Evolutionary conservation across 37 sponge, comb jelly and placozoan genomes (phyloP), one percentile per base, ranked within the genome.

Genomic region (Haliclona indistincta): DNA sequence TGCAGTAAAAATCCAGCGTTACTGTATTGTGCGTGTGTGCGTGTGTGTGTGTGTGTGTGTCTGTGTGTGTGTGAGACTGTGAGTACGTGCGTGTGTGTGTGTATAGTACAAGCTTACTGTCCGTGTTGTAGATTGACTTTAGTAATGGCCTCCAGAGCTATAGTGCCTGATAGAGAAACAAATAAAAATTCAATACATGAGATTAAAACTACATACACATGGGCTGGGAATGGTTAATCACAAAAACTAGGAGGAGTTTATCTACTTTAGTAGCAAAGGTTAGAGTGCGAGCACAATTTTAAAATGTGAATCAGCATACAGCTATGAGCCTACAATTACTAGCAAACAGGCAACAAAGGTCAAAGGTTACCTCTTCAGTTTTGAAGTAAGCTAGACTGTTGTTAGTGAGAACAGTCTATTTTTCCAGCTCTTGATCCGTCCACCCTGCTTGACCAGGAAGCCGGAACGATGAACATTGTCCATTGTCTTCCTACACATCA

Each of bases 371-470:
- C 81, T 84, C 76, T 34, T 90, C 91, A 44, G 86, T 71, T 43
- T 84, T 90, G 73, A 77, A 90, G 61, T 90, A 90, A 34, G 80
- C 54, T 33, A 90, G 82, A 51, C 77, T 77, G 3, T 70, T 45
- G 13, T 73, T 26, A 90, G 80, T 4, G 84, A 86, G 71, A 90
- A 90, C 42, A 90, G 68, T 23, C 91, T 63, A 53, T 74, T 84
- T 67, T 76, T 90, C 91, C 91, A 90, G 42, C 38, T 85, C 82
- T 85, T 90, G 15, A 84, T 82, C 20, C 47, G 67, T 17, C 71
- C 80, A 36, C 91, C 91, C 53, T 85, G 81, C 61, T 90, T 90
- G 32, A 81, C 82, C 63, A 90, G 54, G 67, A 85, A 90, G 7
- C 91, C 91, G 62, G 80, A 82, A 52, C 84, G 84, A 72, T 85